phyloP scores from a whole-genome alignment of 37 sponge, comb jelly and placozoan species.

The Agelas oroides region DNA sequence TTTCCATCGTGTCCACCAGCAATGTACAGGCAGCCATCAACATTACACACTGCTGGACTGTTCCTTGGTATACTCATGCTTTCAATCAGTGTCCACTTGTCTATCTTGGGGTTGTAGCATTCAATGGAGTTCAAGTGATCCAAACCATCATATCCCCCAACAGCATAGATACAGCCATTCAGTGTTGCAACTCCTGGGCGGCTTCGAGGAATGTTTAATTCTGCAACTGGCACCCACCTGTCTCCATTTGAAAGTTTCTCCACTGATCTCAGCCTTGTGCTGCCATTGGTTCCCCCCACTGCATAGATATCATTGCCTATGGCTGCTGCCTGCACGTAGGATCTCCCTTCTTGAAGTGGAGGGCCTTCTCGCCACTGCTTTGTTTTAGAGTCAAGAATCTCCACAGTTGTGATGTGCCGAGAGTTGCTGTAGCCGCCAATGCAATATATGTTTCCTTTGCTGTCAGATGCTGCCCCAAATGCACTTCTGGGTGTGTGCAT shows the following conservation, averaged over 20 bases:
- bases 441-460: slow-evolving; percentile 11
- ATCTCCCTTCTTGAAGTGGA: slow-evolving; percentile 8
- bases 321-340: slow-evolving; percentile 45
- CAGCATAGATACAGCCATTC: slow-evolving; percentile 33
- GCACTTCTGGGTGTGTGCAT: slow-evolving; percentile 31
- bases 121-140: slow-evolving; percentile 34
- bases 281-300: slow-evolving; percentile 30
- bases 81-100: slow-evolving; percentile 36
- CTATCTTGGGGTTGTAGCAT: slow-evolving; percentile 23
- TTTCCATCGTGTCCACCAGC: slow-evolving; percentile 56
- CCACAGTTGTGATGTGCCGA: slow-evolving; percentile 20
- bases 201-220: slow-evolving; percentile 43
- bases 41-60: slow-evolving; percentile 30
- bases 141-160: slow-evolving; percentile 49
- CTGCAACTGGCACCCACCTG: slow-evolving; percentile 20
- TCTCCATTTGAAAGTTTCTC: neutral
- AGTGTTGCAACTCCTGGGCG: slow-evolving; percentile 37
- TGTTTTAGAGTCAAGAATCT: slow-evolving; percentile 7
- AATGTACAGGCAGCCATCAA: neutral
- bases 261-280: slow-evolving; percentile 13
- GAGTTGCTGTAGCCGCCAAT: slow-evolving; percentile 37
- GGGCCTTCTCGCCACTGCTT: slow-evolving; percentile 36
- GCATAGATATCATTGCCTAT: slow-evolving; percentile 30
- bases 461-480: slow-evolving; percentile 22
- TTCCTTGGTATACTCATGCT: slow-evolving; percentile 42